Evolutionary conservation across 2,113 vertebrate species (phyloP).

Genomic region (Meleagris gallopavo): DNA sequence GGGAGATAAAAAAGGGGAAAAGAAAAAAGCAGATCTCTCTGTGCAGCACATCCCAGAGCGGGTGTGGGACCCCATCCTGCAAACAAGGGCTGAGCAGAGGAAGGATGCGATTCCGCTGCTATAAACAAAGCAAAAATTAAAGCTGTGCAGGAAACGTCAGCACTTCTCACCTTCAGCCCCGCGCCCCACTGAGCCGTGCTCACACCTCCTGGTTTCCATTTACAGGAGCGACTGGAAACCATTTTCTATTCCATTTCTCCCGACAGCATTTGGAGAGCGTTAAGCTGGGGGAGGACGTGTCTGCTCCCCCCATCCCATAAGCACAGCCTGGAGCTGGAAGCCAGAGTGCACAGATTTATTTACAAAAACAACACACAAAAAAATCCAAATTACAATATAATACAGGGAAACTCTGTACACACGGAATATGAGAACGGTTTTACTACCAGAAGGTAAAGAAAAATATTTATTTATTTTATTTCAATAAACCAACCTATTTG

Average conservation of each 20-base stretch:
- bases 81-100: fast-evolving
- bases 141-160: neutral
- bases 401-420: slow-evolving; percentile 80
- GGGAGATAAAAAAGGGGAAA: neutral
- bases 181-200: neutral
- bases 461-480: slow-evolving; percentile 60
- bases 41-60: neutral
- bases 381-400: slow-evolving; percentile 81
- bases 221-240: slow-evolving; percentile 20
- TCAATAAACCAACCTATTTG: slow-evolving; percentile 72
- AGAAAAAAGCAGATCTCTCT: neutral
- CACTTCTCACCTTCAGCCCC: neutral
- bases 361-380: slow-evolving; percentile 70
- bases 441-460: slow-evolving; percentile 78
- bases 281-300: neutral
- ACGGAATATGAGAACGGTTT: slow-evolving; percentile 70
- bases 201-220: slow-evolving; percentile 20
- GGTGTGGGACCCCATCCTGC: neutral
- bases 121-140: neutral
- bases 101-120: neutral
- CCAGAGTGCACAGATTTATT: slow-evolving; percentile 79
- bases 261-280: neutral
- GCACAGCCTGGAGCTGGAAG: neutral
- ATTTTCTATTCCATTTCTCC: slow-evolving; percentile 8
- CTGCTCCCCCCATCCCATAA: too few relatives aligned